These are phyloP conservation scores for Xenotilapia longispinis DNA, from an alignment of 2,113 vertebrate genomes.

Conservation along the genomic window DNA sequence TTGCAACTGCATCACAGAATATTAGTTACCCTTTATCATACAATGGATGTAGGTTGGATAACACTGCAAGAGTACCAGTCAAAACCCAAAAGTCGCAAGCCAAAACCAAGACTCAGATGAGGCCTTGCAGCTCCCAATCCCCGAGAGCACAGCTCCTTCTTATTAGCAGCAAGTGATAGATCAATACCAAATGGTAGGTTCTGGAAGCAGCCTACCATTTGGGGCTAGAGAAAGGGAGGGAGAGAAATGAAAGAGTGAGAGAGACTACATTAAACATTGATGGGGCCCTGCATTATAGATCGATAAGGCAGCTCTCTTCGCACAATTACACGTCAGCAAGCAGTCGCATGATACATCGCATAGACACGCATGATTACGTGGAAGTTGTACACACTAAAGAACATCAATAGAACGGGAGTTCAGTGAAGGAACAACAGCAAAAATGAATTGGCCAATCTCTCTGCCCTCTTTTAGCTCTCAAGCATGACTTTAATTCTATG, in stretches of 20 bases:
- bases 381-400: not conserved
- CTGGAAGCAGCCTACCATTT: not conserved
- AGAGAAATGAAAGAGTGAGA: conserved; percentile 32
- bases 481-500: not conserved
- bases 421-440: not conserved
- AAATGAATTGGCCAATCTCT: not conserved
- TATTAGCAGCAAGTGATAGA: conserved; percentile 53
- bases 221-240: not conserved
- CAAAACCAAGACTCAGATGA: not conserved
- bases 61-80: not conserved
- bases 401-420: not conserved
- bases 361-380: conserved; percentile 24
- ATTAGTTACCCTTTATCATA: conserved; percentile 12
- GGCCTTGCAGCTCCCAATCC: not conserved
- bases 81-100: conserved; percentile 2
- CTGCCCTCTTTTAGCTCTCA: not conserved
- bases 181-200: conserved; percentile 63
- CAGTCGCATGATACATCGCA: conserved; percentile 45
- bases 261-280: conserved; percentile 72
- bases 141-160: conserved; percentile 40
- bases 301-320: conserved; percentile 62
- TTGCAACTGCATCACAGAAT: not conserved
- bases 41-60: not conserved
- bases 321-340: conserved; percentile 70
- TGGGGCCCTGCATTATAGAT: conserved; percentile 52